Evolutionary conservation across 2,113 vertebrate species (phyloP).

Genomic region (Sula dactylatra): DNA sequence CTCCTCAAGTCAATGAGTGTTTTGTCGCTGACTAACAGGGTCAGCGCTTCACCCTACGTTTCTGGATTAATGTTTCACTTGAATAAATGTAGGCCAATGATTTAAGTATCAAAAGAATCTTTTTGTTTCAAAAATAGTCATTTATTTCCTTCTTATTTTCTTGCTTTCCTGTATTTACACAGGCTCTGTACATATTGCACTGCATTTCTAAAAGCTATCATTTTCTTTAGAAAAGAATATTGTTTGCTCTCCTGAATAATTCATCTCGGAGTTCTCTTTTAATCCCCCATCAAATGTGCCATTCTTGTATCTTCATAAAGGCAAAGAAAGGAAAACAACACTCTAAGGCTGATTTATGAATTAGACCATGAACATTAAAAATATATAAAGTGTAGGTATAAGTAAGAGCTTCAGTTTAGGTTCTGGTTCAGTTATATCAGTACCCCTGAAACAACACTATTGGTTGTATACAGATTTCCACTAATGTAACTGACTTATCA

Average conservation of each 20-base stretch:
- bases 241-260: constrained; percentile 52
- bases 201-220: neutral
- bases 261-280: constrained; percentile 39
- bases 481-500: neutral
- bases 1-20: neutral
- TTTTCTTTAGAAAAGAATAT: constrained; percentile 29
- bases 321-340: neutral
- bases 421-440: neutral
- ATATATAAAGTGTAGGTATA: neutral
- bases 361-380: constrained; percentile 47
- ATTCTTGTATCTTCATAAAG: neutral
- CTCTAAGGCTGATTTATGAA: constrained; percentile 28
- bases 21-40: neutral
- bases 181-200: neutral
- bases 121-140: neutral
- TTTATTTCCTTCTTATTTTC: constrained; percentile 13
- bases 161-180: neutral
- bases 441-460: neutral
- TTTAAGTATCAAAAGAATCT: neutral
- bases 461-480: neutral
- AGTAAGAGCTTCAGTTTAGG: neutral
- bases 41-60: neutral
- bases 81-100: neutral
- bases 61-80: neutral
- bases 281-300: constrained; percentile 13